Conservation (phyloP, 2,797 vertebrate genomes). For the Alfaro cultratus region DNA sequence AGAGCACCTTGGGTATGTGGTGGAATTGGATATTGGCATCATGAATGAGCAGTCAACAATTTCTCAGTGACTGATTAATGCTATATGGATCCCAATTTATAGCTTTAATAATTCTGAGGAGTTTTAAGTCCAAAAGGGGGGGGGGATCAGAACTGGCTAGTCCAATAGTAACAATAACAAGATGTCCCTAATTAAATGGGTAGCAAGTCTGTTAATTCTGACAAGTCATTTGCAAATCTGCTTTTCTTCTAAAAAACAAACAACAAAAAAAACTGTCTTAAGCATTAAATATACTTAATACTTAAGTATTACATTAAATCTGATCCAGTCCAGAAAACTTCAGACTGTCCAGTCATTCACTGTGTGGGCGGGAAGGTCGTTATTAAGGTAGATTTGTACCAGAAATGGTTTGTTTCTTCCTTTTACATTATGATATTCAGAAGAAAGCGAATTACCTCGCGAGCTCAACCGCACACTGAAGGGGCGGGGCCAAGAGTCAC, state of each 20-base stretch:
- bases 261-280: background rate
- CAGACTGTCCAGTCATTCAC: too few species aligned
- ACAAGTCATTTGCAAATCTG: background rate
- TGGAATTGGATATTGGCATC: background rate
- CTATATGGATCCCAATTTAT: background rate
- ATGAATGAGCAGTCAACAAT: background rate
- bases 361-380: background rate
- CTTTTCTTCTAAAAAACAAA: background rate
- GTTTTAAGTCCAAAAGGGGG: background rate
- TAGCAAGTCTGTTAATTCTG: background rate
- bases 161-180: background rate
- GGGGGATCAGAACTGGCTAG: background rate
- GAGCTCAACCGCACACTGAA: background rate
- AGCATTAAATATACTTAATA: too few species aligned
- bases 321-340: too few species aligned
- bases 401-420: background rate
- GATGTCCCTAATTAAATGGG: background rate
- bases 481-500: background rate
- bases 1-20: background rate
- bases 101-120: background rate
- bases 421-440: background rate
- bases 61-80: background rate
- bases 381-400: background rate
- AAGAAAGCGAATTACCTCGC: background rate
- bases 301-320: background rate